Conservation (phyloP, 2,797 vertebrate genomes). For the Clarias fuscus region DNA sequence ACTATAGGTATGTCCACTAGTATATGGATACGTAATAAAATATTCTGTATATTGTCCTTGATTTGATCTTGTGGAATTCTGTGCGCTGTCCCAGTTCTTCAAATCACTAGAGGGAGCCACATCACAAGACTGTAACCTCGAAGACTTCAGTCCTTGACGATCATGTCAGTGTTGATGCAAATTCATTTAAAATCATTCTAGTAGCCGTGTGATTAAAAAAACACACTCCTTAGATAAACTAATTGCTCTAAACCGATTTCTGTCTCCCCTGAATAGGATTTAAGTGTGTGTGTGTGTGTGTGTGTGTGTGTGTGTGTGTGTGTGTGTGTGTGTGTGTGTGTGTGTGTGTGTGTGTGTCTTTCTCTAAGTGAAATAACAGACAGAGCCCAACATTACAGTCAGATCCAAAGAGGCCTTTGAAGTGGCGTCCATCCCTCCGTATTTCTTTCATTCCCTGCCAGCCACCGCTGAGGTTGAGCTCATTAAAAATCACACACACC, state of each 20-base stretch:
- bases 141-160: neutral
- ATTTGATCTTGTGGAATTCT: neutral
- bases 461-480: conserved; percentile 33
- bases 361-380: conserved; percentile 69
- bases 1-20: too few relatives aligned
- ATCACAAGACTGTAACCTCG: neutral
- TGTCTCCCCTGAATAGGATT: neutral
- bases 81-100: neutral
- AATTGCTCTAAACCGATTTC: neutral
- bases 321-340: neutral
- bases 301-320: neutral
- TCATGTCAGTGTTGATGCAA: neutral
- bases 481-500: conserved; percentile 60
- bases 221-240: neutral
- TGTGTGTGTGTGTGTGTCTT: neutral
- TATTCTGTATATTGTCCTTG: neutral
- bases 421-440: conserved; percentile 73
- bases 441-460: conserved; percentile 37
- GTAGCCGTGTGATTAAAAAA: neutral
- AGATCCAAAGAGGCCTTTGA: conserved; percentile 71
- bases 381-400: conserved; percentile 53
- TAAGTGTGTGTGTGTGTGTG: neutral
- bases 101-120: conserved; percentile 40
- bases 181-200: neutral
- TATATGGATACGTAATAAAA: too few relatives aligned